phyloP scores from a whole-genome alignment of 2,797 vertebrate genomes.

The Melanotaenia parkinsoni region DNA sequence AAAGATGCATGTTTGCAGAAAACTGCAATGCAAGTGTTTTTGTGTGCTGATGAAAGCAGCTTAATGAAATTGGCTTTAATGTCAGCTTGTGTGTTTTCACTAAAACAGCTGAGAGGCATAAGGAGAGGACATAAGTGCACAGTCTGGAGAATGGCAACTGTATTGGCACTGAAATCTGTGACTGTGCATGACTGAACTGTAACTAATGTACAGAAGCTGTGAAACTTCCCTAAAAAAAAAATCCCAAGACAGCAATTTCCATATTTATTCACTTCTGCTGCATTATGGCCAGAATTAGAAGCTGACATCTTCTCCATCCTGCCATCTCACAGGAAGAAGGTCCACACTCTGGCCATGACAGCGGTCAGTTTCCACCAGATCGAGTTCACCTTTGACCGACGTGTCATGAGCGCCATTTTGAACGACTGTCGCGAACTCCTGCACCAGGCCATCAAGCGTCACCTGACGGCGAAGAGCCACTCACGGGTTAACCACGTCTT shows the following conservation, averaged over 20 bases:
- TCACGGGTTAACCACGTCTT: conserved; percentile 94
- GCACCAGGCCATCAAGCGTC: conserved; percentile 90
- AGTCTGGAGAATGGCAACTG: conserved; percentile 48
- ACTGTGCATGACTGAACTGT: conserved; percentile 52
- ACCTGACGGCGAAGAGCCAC: conserved; percentile 94
- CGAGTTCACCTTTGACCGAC: conserved; percentile 97
- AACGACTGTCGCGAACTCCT: conserved; percentile 93
- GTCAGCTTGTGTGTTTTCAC: conserved; percentile 50
- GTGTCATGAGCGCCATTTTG: conserved; percentile 89
- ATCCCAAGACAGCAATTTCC: conserved; percentile 67
- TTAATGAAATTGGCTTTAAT: conserved; percentile 59
- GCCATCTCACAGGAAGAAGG: conserved; percentile 82
- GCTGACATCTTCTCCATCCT: conserved; percentile 42
- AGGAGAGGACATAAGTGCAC: conserved; percentile 49
- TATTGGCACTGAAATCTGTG: conserved; percentile 49
- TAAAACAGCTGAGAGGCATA: conserved; percentile 42
- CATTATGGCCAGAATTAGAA: conserved; percentile 46
- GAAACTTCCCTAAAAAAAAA: conserved; percentile 48
- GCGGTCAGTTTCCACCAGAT: conserved; percentile 97
- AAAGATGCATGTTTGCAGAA: neutral
- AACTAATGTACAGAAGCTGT: conserved; percentile 35
- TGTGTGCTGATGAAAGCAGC: conserved; percentile 60
- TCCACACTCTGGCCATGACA: conserved; percentile 93
- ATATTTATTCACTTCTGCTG: conserved; percentile 62
- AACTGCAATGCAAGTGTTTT: conserved; percentile 24